Evolutionary conservation across 2,888 invertebrate species (phyloP), one percentile per base, ranked within the genome.

Genomic region (Piscicola geometra): DNA sequence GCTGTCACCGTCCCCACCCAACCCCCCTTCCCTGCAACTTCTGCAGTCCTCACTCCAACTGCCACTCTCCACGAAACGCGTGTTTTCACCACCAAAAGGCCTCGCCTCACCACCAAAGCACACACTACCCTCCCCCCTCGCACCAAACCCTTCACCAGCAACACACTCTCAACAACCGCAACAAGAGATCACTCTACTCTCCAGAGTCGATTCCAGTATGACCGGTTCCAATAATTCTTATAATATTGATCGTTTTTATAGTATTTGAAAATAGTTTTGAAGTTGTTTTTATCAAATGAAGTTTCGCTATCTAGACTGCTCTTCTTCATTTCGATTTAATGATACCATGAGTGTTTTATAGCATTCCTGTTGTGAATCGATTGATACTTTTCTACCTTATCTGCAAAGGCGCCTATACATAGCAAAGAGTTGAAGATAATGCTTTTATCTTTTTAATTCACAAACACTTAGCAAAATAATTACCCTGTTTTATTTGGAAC

Each of bases 151-250:
- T n/a, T 21, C 60, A 56, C 60, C 60, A 56, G n/a, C 60, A 56
- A 56, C 21, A 56, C 60, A 56, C 5, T n/a, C n/a, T 56, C 64
- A 36, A 56, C 18, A 35, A 30, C 33, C 50, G 73, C 33, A 73
- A 64, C 33, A 73, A 73, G 64, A 73, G 73, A 60, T 73, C 73
- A 35, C 73, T 64, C 33, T 73, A 73, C 60, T 73, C 73, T 32
- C 73, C 73, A 60, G 73, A 73, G 56, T 73, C 73, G 25, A 73
- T 73, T 32, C 73, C 73, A 35, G 73, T 73, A 36, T 56, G 73
- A 70, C 2, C 28, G 36, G 28, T 70, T 41, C 41, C 25, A 36
- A 9, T 12, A 5, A 2, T 32, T 70, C 41, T 5, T 36, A 15
- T 5, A 15, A 5, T 67, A 28, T 9, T 28, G 3, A 12, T 67